phyloP scores from a whole-genome alignment of 2,888 invertebrate species.

The Nezara viridula region DNA sequence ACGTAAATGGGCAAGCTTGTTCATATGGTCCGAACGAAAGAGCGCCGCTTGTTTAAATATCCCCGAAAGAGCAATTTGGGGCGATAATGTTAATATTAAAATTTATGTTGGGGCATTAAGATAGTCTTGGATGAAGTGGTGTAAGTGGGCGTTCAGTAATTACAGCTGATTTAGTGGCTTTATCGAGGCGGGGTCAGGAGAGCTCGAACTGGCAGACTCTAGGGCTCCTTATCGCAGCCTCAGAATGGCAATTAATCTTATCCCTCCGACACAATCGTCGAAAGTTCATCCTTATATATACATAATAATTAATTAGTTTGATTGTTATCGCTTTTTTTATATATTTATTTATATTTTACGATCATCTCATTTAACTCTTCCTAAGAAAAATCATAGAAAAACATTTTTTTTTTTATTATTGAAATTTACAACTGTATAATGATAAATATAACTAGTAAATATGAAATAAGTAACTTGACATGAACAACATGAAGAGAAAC shows the following conservation, averaged over 20 bases:
- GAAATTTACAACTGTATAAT: too few relatives aligned
- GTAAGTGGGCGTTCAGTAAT: conserved; percentile 35
- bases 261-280: conserved; percentile 16
- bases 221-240: background rate
- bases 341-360: background rate
- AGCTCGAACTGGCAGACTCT: conserved; percentile 18
- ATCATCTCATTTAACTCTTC: background rate
- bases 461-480: too few relatives aligned
- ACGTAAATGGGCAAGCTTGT: background rate
- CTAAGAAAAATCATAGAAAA: too few relatives aligned
- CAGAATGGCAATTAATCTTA: conserved; percentile 16
- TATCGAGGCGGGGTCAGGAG: background rate
- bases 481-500: too few relatives aligned
- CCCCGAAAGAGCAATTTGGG: background rate
- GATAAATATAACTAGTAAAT: too few relatives aligned
- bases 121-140: conserved; percentile 32
- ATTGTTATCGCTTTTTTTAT: background rate
- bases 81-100: conserved; percentile 35
- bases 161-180: conserved; percentile 32
- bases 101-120: conserved; percentile 28
- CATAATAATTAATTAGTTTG: conserved; percentile 28
- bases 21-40: background rate
- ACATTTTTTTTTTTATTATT: too few relatives aligned
- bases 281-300: conserved; percentile 28
- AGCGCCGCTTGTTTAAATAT: background rate